A percentile compares a stretch with the other conserved stretches of the same genome.
Evolutionary conservation across 37 sponge, comb jelly and placozoan genomes (phyloP).

Genomic region (Eunapius fragilis): DNA sequence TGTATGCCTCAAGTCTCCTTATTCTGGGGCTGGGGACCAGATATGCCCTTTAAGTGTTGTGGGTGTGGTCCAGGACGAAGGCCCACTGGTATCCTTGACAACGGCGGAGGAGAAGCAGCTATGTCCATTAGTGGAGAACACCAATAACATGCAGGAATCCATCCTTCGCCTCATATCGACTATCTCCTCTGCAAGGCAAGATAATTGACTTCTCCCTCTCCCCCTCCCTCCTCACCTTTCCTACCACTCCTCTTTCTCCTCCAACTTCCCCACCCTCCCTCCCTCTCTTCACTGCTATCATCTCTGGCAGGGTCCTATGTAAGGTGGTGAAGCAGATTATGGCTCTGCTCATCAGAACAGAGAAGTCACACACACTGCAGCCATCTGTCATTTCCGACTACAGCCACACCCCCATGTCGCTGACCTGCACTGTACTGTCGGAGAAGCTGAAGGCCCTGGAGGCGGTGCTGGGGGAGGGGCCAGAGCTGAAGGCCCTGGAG

Average conservation of each 20-base stretch:
- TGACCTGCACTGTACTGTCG: constrained; percentile 41
- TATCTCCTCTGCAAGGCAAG: not conserved
- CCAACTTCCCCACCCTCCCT: not conserved
- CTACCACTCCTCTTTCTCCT: not conserved
- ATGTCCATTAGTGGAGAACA: not conserved
- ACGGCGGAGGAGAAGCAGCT: not conserved
- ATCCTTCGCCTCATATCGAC: not conserved
- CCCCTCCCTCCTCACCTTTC: not conserved
- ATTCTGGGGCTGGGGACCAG: too few species aligned
- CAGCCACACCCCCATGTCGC: constrained; percentile 18
- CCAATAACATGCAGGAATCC: not conserved
- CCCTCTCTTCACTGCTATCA: not conserved
- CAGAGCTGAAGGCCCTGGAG: constrained; percentile 12
- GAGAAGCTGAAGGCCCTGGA: constrained; percentile 43
- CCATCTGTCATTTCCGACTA: not conserved
- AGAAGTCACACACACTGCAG: not conserved
- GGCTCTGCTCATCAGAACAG: constrained; percentile 16
- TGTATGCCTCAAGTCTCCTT: not conserved
- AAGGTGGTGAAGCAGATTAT: constrained; percentile 49
- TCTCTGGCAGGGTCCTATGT: constrained; percentile 33
- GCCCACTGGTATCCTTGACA: not conserved
- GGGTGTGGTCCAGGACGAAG: too few species aligned
- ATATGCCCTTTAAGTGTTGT: too few species aligned
- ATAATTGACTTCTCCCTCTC: not conserved
- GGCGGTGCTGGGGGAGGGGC: constrained; percentile 3